These are phyloP conservation scores for Pterocles orientalis DNA, from an alignment of 2,113 vertebrate species.

Conservation along the genomic window DNA sequence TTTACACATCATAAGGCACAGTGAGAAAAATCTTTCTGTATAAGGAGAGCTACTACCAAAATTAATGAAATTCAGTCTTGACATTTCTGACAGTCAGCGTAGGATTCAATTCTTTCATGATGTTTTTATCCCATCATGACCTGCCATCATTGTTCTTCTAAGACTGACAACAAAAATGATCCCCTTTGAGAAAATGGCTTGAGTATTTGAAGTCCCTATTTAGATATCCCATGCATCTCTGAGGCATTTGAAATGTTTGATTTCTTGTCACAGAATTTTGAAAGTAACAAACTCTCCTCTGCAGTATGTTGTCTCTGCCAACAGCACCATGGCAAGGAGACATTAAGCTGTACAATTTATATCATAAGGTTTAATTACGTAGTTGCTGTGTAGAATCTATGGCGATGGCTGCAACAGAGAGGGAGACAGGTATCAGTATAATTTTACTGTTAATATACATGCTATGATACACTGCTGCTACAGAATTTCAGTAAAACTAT, in stretches of 20 bases:
- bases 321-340: background rate
- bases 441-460: background rate
- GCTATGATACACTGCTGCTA: background rate
- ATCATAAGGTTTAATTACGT: background rate
- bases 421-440: background rate
- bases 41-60: background rate
- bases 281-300: background rate
- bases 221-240: background rate
- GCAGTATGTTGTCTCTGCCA: background rate
- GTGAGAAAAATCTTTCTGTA: background rate
- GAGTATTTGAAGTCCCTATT: background rate
- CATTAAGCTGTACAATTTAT: background rate
- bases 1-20: background rate
- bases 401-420: background rate
- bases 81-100: background rate
- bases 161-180: conserved; percentile 19
- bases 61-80: background rate
- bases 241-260: background rate
- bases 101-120: background rate
- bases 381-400: background rate
- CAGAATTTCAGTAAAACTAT: background rate
- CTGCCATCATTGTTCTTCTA: background rate
- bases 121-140: background rate
- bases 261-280: background rate
- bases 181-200: conserved; percentile 11